Conservation (phyloP, 2,888 invertebrate genomes). For the Nemurella pictetii region DNA sequence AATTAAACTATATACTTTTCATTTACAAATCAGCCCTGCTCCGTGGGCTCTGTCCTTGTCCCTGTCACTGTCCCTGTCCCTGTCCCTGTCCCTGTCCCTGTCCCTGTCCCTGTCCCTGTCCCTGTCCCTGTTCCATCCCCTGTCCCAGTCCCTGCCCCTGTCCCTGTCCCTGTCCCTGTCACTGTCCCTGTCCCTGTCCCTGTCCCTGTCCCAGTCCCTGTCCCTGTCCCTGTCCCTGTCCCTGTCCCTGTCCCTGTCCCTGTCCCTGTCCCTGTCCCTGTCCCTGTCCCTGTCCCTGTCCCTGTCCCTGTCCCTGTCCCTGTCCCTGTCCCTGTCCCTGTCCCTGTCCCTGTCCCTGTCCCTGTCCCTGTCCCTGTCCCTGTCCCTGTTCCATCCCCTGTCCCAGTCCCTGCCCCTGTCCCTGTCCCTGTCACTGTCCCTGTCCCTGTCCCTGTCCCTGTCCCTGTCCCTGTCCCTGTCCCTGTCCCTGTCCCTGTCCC, state of each 20-base stretch:
- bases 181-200: no score
- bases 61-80: no score
- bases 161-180: no score
- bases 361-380: not conserved
- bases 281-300: not conserved
- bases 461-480: not conserved
- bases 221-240: conserved; percentile 38
- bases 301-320: conserved; percentile 8
- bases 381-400: not conserved
- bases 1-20: no score
- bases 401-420: no score
- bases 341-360: not conserved
- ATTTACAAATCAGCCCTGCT: no score
- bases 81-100: not conserved
- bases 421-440: no score
- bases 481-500: not conserved
- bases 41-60: conserved; percentile 30
- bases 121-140: not conserved
- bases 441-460: no score
- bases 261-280: conserved; percentile 21
- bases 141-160: no score
- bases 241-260: conserved; percentile 35
- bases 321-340: not conserved
- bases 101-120: not conserved
- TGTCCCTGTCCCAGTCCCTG: conserved; percentile 22